These are phyloP conservation scores for Seriola dumerili DNA, from an alignment of 2,113 vertebrate species.

Conservation along the genomic window DNA sequence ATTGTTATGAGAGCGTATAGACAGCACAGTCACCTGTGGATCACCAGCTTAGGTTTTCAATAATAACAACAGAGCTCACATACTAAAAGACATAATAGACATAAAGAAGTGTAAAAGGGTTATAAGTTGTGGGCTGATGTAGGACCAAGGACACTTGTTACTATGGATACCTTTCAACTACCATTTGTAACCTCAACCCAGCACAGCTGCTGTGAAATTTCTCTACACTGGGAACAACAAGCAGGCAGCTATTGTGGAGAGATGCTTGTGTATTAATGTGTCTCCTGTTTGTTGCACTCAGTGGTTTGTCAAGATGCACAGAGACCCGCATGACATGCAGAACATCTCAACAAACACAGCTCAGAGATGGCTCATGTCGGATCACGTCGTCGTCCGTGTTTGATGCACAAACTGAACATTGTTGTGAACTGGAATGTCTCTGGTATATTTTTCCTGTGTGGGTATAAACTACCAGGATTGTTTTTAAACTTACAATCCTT, in stretches of 20 bases:
- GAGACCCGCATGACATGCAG: background rate
- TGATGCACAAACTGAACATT: background rate
- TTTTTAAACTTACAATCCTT: background rate
- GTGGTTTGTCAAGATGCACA: background rate
- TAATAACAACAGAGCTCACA: background rate
- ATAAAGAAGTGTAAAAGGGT: background rate
- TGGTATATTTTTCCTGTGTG: too few species aligned
- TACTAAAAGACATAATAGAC: background rate
- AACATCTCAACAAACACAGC: background rate
- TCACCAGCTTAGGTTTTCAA: background rate
- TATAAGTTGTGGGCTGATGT: background rate
- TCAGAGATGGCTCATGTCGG: background rate
- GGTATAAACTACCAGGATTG: background rate
- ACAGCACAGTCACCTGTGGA: background rate
- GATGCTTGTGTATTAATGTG: background rate
- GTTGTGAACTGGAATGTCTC: background rate
- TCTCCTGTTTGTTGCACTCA: background rate
- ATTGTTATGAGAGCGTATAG: background rate
- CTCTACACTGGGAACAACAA: background rate
- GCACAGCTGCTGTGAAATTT: background rate
- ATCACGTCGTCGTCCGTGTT: background rate
- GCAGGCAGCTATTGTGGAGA: background rate
- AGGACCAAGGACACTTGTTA: conserved; percentile 7
- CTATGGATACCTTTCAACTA: conserved; percentile 33
- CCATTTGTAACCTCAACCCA: background rate